Evolutionary conservation across 2,888 invertebrate genomes (phyloP), one percentile per base, ranked within the genome.

Genomic region (Drosophila imparisetae): DNA sequence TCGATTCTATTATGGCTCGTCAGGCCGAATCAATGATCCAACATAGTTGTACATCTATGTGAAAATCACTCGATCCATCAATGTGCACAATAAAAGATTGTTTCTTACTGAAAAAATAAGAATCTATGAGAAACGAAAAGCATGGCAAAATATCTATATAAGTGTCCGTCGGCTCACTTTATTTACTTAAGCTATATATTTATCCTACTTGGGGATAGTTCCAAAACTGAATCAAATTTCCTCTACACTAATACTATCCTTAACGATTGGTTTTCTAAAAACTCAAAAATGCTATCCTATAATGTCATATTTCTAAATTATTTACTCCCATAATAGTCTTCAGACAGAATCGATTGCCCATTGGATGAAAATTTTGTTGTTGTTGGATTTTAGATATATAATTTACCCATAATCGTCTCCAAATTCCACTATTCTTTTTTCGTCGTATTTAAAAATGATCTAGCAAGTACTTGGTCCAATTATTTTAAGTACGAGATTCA

Each of bases 41-140:
- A 64, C 38, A 52, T 50, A 61, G 55, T 42, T 40, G 53, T 66
- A 36, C 49, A 50, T 45, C 49, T 38, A 15, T 57, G 50, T 15
- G 40, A 70, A 81, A 79, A 78, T 81, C 81, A 65, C 38, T 49
- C 50, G 54, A 54, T 58, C 62, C 45, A 40, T 61, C 61, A 53
- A 64, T 65, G 29, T 62, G 49, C 24, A 27, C 30, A 42, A 24
- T 24, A 21, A 27, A 50, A 54, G 71, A 70, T 67, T 67, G 13
- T 15, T 57, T 40, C 13, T 2, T 29, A 13, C 10, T 27, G 27
- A 6, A 24, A 11, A 45, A 38, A 45, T 24, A 45, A 15, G 1
- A 13, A 45, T 7, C 15, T 4, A 21, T 45, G 21, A 15, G 45
- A 24, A 45, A 8, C 10, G 42, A 21, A 11, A 21, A 4, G 21